phyloP scores from a whole-genome alignment of 2,113 vertebrate genomes.

The Panthera leo region DNA sequence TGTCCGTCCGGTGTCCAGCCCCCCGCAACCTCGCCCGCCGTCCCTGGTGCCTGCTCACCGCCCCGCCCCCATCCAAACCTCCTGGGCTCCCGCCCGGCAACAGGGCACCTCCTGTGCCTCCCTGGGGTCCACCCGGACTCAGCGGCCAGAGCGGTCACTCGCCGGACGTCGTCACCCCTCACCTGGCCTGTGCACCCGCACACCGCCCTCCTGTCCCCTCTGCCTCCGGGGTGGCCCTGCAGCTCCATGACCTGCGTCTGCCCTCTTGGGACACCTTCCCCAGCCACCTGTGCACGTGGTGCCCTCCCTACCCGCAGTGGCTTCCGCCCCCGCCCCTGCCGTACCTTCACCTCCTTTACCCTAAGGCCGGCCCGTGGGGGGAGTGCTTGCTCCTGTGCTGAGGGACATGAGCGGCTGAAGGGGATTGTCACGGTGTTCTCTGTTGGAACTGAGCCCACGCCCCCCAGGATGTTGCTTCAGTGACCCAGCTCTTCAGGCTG shows the following conservation, averaged over 20 bases:
- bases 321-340: fast-evolving
- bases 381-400: background rate
- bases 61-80: no score
- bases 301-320: background rate
- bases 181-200: background rate
- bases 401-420: background rate
- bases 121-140: background rate
- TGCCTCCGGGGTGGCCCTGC: background rate
- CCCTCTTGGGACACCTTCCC: background rate
- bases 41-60: background rate
- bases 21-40: background rate
- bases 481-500: background rate
- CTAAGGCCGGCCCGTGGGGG: background rate
- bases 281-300: background rate
- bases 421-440: background rate
- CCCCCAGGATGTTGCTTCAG: fast-evolving
- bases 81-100: no score
- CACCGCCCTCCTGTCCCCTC: background rate
- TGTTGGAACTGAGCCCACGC: fast-evolving
- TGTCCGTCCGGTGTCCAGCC: background rate
- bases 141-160: fast-evolving
- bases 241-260: background rate
- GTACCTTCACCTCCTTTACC: background rate
- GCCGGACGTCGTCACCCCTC: fast-evolving
- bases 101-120: fast-evolving